Evolutionary conservation across 2,888 invertebrate genomes (phyloP), one percentile per base, ranked within the genome.

Genomic region (Drosophila tripunctata): DNA sequence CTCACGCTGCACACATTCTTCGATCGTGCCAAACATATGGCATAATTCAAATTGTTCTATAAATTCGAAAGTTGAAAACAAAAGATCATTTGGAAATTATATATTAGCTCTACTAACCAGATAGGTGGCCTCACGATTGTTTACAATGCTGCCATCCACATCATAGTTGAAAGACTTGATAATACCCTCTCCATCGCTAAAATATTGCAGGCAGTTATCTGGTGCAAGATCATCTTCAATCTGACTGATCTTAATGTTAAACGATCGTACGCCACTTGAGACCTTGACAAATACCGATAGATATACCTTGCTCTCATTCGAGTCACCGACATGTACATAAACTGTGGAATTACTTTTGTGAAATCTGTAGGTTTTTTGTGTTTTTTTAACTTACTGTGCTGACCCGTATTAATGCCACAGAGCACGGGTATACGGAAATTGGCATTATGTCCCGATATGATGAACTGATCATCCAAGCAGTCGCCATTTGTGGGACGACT

Each of bases 11-110:
- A 96, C 50, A 93, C 93, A 22, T 93, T 94, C 27, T 93, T 89
- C 24, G 92, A 92, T 62, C 94, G 93, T 76, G 93, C 90, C 67
- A 96, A 93, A 86, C 96, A 96, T 70, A 95, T 94, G 0, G 94
- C 95, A 88, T 96, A 96, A 88, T 96, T 96, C 3, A 96, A 90
- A 89, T 96, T 95, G 84, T 95, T 96, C 96, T 96, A 89, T 2
- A 8, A 3, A 22, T 14, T 7, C 1, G n/a, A n/a, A n/a, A n/a
- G n/a, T n/a, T n/a, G n/a, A n/a, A n/a, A 21, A 1, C 8, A n/a
- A 8, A 6, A 1, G 6, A 22, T 38, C 5, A 44, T 10, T 24
- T 6, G 0, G 2, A 19, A 0, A 4, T 5, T 41, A 4, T 4
- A n/a, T 4, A 15, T 7, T 6, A 2, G 0, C 12, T 4, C 3